Evolutionary conservation across 2,113 vertebrate genomes (phyloP), one percentile per base, ranked within the genome.

Genomic region (Prunella fulvescens): DNA sequence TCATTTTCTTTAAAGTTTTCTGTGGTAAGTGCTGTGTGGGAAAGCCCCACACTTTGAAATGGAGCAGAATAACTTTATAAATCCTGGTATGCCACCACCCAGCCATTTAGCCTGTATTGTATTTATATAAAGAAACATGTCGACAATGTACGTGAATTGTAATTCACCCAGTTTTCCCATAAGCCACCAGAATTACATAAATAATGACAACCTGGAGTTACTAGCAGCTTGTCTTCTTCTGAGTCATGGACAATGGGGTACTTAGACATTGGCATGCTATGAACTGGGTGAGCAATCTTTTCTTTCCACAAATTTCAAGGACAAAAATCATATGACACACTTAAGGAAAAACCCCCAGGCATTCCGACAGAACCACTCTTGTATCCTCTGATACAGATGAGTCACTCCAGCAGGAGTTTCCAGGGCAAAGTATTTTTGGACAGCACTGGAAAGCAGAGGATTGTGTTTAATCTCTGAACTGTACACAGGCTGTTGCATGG

Each of bases 351-450:
- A 4, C 0, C 24, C 37, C 25, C 1, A 3, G 29, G 60, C 47
- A 80, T 39, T 0, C 0, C 3, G 26, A 37, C 22, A 4, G 3
- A 89, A n/a, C 12, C 7, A 1, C 40, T 83, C 60, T 54, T 73
- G 42, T 62, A 15, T 40, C 62, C 44, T 51, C 0, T 51, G 47
- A 39, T 26, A 67, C 12, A 81, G 53, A 93, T 80, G 80, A 93
- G 61, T 93, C 92, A 93, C 17, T 23, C 5, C 37, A 71, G 65
- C 26, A 57, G 80, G 56, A 71, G 26, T 62, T 95, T 72, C 64
- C 4, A 5, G 67, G 64, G 22, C 51, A 71, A 64, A 86, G 64
- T 64, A 45, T 71, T 84, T 91, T 86, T 73, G 89, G 83, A 35
- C 56, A 31, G 1, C 0, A 16, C 40, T 84, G 56, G 37, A 79